These are phyloP conservation scores for Enteromius thamalakanensis DNA, from an alignment of 2,797 vertebrate genomes.

Conservation along the genomic window DNA sequence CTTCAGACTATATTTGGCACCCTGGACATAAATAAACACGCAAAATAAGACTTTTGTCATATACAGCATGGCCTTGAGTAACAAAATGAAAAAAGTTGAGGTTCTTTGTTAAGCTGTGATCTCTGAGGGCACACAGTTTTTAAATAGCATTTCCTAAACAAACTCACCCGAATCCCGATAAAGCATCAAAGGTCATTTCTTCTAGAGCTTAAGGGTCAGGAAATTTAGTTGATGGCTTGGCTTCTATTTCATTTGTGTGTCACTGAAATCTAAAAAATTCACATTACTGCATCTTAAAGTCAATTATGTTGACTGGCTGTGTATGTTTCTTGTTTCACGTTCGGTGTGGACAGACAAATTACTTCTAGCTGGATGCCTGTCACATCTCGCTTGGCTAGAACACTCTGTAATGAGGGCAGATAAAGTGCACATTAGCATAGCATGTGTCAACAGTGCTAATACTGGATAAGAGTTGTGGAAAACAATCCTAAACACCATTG, in stretches of 20 bases:
- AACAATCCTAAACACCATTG: not conserved
- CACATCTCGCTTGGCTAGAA: slow-evolving; percentile 2
- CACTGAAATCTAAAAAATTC: not conserved
- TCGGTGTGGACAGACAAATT: slow-evolving; percentile 15
- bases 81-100: not conserved
- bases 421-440: slow-evolving; percentile 51
- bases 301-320: not conserved
- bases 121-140: not conserved
- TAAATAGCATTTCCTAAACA: not conserved
- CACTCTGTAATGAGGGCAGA: slow-evolving; percentile 25
- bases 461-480: not conserved
- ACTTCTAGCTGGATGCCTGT: slow-evolving; percentile 1
- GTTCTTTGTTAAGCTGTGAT: not conserved
- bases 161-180: not conserved
- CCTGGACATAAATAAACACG: not conserved
- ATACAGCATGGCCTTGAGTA: not conserved
- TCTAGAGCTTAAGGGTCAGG: not conserved
- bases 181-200: not conserved
- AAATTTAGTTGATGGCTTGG: not conserved
- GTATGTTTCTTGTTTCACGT: slow-evolving; percentile 14
- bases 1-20: not conserved
- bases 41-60: not conserved
- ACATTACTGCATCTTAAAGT: not conserved
- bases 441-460: slow-evolving; percentile 24
- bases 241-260: not conserved